phyloP scores from a whole-genome alignment of 2,888 invertebrate species.

The Serrognathus titanus region DNA sequence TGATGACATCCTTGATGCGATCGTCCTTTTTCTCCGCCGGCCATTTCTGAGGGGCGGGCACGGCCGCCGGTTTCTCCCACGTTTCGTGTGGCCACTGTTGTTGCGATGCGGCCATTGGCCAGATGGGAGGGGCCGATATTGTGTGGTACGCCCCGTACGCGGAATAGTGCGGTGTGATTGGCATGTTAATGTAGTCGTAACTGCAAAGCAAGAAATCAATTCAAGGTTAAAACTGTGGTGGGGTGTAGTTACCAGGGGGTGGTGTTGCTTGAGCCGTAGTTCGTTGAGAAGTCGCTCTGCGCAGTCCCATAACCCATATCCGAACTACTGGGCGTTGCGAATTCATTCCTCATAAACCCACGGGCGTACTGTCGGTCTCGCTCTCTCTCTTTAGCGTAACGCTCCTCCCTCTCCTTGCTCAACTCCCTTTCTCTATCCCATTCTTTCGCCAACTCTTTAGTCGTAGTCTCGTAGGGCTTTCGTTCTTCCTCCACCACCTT shows the following conservation, averaged over 20 bases:
- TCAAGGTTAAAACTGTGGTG: background rate
- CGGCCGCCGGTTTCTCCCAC: constrained; percentile 25
- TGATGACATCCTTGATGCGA: background rate
- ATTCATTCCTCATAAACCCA: constrained; percentile 33
- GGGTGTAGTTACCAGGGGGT: constrained; percentile 45
- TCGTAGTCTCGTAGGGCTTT: background rate
- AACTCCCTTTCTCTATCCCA: constrained; percentile 25
- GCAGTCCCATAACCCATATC: constrained; percentile 55
- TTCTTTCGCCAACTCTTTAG: constrained; percentile 11
- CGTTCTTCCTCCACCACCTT: constrained; percentile 14
- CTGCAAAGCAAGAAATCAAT: constrained; percentile 27
- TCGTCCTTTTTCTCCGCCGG: constrained; percentile 15
- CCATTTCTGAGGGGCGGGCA: constrained; percentile 32
- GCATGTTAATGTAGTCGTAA: constrained; percentile 37
- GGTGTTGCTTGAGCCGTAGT: constrained; percentile 51
- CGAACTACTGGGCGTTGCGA: constrained; percentile 41
- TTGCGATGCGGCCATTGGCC: constrained; percentile 19
- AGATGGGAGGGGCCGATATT: constrained; percentile 17
- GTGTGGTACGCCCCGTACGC: constrained; percentile 29
- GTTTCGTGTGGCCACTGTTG: constrained; percentile 28
- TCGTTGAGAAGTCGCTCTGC: constrained; percentile 53
- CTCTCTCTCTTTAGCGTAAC: constrained; percentile 13
- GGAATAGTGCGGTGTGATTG: constrained; percentile 34
- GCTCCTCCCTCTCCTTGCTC: constrained; percentile 29
- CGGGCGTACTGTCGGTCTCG: constrained; percentile 20